phyloP scores from a whole-genome alignment of 2,797 vertebrate genomes.

The Ambastaia sidthimunki region DNA sequence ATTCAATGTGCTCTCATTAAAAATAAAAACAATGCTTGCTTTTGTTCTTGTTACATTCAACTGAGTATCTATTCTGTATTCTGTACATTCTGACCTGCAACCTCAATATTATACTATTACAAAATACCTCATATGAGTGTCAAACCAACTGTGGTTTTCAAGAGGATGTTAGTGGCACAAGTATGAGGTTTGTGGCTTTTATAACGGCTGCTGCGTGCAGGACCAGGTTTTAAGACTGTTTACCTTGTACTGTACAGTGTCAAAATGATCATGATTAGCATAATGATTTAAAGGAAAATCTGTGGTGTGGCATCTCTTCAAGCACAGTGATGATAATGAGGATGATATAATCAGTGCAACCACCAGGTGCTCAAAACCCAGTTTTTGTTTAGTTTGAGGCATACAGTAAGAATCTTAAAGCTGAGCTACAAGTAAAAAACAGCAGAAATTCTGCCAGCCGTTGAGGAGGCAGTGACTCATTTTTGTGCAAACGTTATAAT shows the following conservation, averaged over 20 bases:
- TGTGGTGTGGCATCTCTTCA: neutral
- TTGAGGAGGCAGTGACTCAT: neutral
- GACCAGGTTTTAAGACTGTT: conserved; percentile 8
- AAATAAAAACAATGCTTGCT: neutral
- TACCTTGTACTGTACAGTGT: neutral
- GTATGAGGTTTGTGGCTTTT: conserved; percentile 8
- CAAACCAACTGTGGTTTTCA: conserved; percentile 30
- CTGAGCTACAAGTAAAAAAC: neutral
- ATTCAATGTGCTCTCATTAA: neutral
- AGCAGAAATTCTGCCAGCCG: neutral
- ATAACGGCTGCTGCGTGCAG: conserved; percentile 22
- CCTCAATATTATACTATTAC: conserved; percentile 51
- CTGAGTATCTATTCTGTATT: conserved; percentile 10
- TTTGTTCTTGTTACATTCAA: conserved; percentile 26
- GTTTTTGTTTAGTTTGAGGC: neutral
- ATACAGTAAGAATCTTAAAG: neutral
- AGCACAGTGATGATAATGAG: neutral
- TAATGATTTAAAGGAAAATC: conserved; percentile 34
- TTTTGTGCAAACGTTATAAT: conserved; percentile 71
- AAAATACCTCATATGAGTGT: conserved; percentile 24
- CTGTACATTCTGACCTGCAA: conserved; percentile 65
- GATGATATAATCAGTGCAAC: neutral
- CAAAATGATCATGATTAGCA: neutral
- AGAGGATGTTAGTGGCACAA: conserved; percentile 12
- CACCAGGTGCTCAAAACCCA: neutral